Evolutionary conservation across 2,888 invertebrate genomes (phyloP).

Genomic region (Limnephilus auricula): DNA sequence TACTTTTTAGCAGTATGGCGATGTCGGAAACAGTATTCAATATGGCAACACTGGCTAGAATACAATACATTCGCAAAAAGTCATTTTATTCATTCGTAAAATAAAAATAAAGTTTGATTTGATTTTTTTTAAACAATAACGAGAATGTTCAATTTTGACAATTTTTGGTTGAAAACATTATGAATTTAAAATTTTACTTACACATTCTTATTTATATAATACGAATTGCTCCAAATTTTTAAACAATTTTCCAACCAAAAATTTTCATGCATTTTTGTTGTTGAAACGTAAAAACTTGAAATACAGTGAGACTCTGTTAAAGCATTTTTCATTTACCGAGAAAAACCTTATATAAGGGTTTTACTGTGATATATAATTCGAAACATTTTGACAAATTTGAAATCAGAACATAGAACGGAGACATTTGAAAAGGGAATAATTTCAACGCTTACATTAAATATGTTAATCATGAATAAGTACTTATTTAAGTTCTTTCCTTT

Average conservation of each 20-base stretch:
- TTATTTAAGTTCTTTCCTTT: not conserved
- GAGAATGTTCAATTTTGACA: not conserved
- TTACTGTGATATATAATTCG: not conserved
- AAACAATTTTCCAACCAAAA: not conserved
- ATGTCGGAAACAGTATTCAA: not conserved
- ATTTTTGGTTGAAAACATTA: not conserved
- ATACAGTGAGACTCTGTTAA: not conserved
- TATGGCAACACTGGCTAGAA: slow-evolving; percentile 22
- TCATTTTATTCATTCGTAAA: not conserved
- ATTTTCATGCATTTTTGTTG: not conserved
- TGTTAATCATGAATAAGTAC: slow-evolving; percentile 11
- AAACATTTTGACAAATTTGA: not conserved
- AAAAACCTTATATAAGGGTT: not conserved
- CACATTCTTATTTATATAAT: not conserved
- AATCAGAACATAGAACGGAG: not conserved
- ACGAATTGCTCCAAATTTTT: not conserved
- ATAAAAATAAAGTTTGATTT: not conserved
- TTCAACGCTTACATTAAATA: not conserved
- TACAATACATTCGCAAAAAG: not conserved
- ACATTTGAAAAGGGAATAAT: not conserved
- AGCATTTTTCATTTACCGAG: not conserved
- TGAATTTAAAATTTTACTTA: not conserved
- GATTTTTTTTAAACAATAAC: not conserved
- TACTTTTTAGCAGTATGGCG: not conserved
- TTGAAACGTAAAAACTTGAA: not conserved